phyloP scores from a whole-genome alignment of 1,140 invertebrate species.

The Sitophilus oryzae region DNA sequence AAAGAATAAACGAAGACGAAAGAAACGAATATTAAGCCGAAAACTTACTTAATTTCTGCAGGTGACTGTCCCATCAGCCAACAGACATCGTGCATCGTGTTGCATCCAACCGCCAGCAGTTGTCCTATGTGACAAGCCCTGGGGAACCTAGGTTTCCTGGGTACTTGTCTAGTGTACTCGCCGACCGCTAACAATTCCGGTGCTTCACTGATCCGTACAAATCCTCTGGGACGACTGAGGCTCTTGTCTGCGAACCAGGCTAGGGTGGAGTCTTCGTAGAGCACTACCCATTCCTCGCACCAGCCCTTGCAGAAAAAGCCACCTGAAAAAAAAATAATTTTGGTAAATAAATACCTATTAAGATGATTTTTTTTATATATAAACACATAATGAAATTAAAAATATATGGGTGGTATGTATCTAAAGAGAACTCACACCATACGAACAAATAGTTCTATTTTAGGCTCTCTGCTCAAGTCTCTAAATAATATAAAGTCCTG shows the following conservation, averaged over 20 bases:
- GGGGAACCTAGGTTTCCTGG: slow-evolving; percentile 61
- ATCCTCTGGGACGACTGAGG: slow-evolving; percentile 46
- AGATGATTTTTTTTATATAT: no score
- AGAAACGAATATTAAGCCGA: neutral
- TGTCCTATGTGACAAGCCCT: slow-evolving; percentile 58
- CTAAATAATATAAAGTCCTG: no score
- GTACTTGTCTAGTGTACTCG: slow-evolving; percentile 66
- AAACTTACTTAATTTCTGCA: slow-evolving; percentile 41
- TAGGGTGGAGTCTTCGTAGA: slow-evolving; percentile 73
- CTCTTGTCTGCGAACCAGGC: slow-evolving; percentile 68
- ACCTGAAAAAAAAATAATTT: no score
- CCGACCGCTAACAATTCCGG: slow-evolving; percentile 73
- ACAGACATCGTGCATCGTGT: slow-evolving; percentile 40
- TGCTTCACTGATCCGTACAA: slow-evolving; percentile 61
- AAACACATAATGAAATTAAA: no score
- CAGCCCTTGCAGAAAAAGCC: slow-evolving; percentile 71
- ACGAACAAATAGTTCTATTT: no score
- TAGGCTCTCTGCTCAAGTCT: no score
- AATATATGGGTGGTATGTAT: no score
- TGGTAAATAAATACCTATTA: no score
- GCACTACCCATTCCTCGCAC: slow-evolving; percentile 72
- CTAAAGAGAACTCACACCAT: no score
- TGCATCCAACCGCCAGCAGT: slow-evolving; percentile 64
- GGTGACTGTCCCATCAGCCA: slow-evolving; percentile 41
- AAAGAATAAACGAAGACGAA: neutral